Conservation (phyloP, 2,888 invertebrate genomes). For the Cephus runcator region DNA sequence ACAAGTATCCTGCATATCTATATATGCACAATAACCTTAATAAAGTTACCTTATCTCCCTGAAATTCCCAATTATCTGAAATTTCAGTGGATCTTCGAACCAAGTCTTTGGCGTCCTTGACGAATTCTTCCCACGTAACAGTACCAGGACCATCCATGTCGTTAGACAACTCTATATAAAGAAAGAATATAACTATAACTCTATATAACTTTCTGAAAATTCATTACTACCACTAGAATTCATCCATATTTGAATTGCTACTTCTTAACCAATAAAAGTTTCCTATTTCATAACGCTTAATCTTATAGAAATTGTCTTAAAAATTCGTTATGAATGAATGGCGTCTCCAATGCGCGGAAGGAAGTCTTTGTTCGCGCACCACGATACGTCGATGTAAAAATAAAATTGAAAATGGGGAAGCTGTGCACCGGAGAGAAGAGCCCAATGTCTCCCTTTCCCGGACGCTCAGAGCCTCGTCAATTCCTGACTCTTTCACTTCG, state of each 20-base stretch:
- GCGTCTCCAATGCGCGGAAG: neutral
- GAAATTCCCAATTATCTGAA: conserved; percentile 60
- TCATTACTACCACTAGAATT: neutral
- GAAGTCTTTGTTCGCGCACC: conserved; percentile 23
- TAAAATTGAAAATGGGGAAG: conserved; percentile 61
- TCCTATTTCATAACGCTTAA: neutral
- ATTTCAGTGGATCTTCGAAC: conserved; percentile 55
- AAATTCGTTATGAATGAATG: neutral
- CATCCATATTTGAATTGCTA: neutral
- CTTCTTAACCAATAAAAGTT: too few relatives aligned
- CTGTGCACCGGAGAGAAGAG: conserved; percentile 57
- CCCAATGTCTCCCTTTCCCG: conserved; percentile 36
- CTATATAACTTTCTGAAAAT: neutral
- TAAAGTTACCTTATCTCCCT: conserved; percentile 54
- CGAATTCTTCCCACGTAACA: conserved; percentile 64
- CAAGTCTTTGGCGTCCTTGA: conserved; percentile 56
- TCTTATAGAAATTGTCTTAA: neutral
- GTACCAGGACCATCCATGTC: conserved; percentile 60
- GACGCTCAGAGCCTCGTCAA: conserved; percentile 46
- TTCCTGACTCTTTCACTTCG: conserved; percentile 59
- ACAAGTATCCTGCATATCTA: neutral
- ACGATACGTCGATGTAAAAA: conserved; percentile 45
- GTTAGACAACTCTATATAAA: neutral
- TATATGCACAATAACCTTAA: neutral
- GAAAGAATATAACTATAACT: neutral